Base-by-base conservation (phyloP, 1,140 invertebrate species). In the Brevipalpus yothersi region DNA sequence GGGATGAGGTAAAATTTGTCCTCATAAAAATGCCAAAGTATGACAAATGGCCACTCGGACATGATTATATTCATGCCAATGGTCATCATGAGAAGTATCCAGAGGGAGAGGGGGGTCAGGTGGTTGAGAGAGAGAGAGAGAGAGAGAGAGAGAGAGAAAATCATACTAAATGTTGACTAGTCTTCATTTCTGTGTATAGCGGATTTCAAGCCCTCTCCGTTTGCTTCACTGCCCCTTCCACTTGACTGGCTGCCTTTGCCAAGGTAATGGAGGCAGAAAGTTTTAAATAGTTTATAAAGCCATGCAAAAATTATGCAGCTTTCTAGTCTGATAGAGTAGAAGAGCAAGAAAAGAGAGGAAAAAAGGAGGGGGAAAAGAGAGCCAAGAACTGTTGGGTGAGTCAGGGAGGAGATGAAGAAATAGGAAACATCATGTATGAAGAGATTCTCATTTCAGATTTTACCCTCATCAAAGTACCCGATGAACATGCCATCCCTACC, bases 271-370 rank as follows among this genome's bases (percentile, higher is more conserved):
- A 31, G 31, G 31, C 31, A 31, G 31, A 39, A 57, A 41, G 12
- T 57, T 57, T 57, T 57, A 54, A 54, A 54, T 54, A 54, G 53
- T 54, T 54, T 54, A 54, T 54, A 54, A 54, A 54, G n/a, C n/a
- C 53, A 54, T 54, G 53, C 53, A 54, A 54, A 54, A 54, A 54
- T 54, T 21, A 54, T 54, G 53, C 53, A 13, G 58, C 17, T 41
- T 49, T 56, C 40, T 31, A 31, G 31, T 31, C 31, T 31, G 31
- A 31, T 31, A 31, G 21, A n/a, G 21, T 56, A 41, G 15, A 41
- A 56, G 21, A 41, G 54, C 21, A 41, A 56, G 54, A 13, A 56
- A 56, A 56, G 40, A 56, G 40, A 15, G 21, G 13, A 2, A 41
- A 21, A 31, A n/a, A n/a, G 13, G 13, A 41, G 54, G n/a, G 13